Evolutionary conservation across 37 sponge, comb jelly and placozoan genomes (phyloP), one percentile per base, ranked within the genome.

Genomic region (Crambe crambe): DNA sequence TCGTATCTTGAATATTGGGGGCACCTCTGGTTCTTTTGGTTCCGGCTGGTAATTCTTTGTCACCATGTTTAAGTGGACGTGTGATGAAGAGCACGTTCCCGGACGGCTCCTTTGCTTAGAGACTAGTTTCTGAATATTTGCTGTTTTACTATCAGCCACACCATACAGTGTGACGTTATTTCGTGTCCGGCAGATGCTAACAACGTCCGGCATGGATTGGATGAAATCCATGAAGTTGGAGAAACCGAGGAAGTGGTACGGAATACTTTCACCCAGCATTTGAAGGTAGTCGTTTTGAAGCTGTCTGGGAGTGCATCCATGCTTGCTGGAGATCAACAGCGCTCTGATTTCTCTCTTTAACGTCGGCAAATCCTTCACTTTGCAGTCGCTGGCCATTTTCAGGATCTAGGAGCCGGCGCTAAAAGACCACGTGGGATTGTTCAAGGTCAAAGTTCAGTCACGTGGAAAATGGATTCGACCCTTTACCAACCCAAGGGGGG

Each of bases 261-360:
- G 84, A 20, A 89, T 29, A 3, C 18, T 38, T 8, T 79, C 60
- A 3, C 80, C 80, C 20, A 74, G 2, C 4, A 89, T 38, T 12
- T 58, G 56, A 15, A 47, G 9, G 42, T 83, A 89, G 65, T 89
- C 89, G 6, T 64, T 8, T 22, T 60, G 42, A 9, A 89, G 44
- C 22, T 79, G 68, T n/a, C 34, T 56, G 39, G 72, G 80, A 0
- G 84, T 80, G 67, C 85, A 74, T 30, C 89, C 89, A 36, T 56
- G 44, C 62, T 78, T 83, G 47, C 68, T 40, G 9, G 89, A 89
- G 23, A 83, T 20, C 2, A 89, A 84, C 0, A 89, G 62, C 2
- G 89, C 73, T 15, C 83, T 56, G 26, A 88, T 56, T 12, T 25
- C 36, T n/a, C 58, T 60, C 58, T 83, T 82, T 35, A 88, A 59